Conservation (phyloP, 30 jellyfish, hydroid and myxozoan genomes). For the Cassiopea andromeda region DNA sequence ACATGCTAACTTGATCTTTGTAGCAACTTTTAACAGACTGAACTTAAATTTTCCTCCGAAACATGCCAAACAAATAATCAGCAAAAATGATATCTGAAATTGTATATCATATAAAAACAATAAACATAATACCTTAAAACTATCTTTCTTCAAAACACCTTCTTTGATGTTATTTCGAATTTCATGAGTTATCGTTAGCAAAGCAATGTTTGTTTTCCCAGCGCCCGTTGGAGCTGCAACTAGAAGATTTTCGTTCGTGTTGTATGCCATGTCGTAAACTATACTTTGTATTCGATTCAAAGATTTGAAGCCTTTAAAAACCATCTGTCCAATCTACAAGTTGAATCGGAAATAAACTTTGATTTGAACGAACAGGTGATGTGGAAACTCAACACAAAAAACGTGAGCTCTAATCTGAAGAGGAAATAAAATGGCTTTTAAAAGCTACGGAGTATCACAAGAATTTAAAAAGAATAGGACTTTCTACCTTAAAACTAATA, state of each 20-base stretch:
- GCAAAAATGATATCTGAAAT: too few species aligned
- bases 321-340: conserved; percentile 84
- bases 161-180: conserved; percentile 71
- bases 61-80: too few species aligned
- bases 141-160: conserved; percentile 90
- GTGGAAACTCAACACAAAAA: not conserved
- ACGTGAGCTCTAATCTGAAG: too few species aligned
- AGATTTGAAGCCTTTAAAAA: conserved; percentile 82
- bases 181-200: conserved; percentile 90
- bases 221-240: conserved; percentile 99
- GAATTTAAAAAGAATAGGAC: too few species aligned
- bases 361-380: too few species aligned
- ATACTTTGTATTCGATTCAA: conserved; percentile 95
- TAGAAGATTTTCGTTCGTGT: conserved; percentile 92
- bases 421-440: too few species aligned
- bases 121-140: conserved; percentile 73
- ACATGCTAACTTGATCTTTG: too few species aligned
- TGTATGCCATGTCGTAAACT: conserved; percentile 95
- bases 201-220: conserved; percentile 99
- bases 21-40: too few species aligned
- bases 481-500: too few species aligned
- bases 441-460: too few species aligned
- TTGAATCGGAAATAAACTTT: not conserved
- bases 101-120: too few species aligned
- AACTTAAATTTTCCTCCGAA: too few species aligned